Base-by-base conservation (phyloP, 2,797 vertebrate species). In the Tachyglossus aculeatus region DNA sequence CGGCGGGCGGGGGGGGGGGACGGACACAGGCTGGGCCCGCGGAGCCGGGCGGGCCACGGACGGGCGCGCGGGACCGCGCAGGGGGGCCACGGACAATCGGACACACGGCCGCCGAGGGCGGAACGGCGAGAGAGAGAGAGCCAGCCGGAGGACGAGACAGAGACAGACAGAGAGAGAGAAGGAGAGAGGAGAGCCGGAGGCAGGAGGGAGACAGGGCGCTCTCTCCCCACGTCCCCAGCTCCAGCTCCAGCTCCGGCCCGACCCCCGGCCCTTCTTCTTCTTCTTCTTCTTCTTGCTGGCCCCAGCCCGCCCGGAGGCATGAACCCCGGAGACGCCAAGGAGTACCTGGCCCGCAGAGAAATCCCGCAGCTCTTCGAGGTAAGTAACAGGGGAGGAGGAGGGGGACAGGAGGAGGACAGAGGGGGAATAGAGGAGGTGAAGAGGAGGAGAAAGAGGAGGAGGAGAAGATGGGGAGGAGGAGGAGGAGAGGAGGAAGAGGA, bases 351-450 rank as follows among this genome's bases (percentile, higher is more conserved):
- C 65, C 94, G 94, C 77, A 94, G 94, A 88, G 96, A 99, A 92
- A 98, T 99, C 81, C 96, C 96, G 65, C 97, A 97, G 92, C 96
- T 98, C 43, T 98, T 98, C 88, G 96, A 98, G 96, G 97, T 98
- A 93, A 92, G 95, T 18, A 38, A 50, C 34, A n/a, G 4, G 2
- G 13, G 14, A n/a, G 21, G 36, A 31, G 6, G 41, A 36, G 19
- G 18, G 14, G 37, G 38, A 19, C 18, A 9, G 36, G 9, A 54
- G 13, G 13, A 6, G 24, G 37, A 31, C 40, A 53, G 4, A 16
- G 22, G 1, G 48, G 55, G 14, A n/a, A 34, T 16, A 40, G 52
- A n/a, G n/a, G n/a, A n/a, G n/a, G n/a, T n/a, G 63, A 14, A 21
- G 22, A 9, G 25, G 24, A 5, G 25, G 44, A 10, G 24, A 5